Evolutionary conservation across 2,888 invertebrate species (phyloP).

Genomic region (Periphyllus acericola): DNA sequence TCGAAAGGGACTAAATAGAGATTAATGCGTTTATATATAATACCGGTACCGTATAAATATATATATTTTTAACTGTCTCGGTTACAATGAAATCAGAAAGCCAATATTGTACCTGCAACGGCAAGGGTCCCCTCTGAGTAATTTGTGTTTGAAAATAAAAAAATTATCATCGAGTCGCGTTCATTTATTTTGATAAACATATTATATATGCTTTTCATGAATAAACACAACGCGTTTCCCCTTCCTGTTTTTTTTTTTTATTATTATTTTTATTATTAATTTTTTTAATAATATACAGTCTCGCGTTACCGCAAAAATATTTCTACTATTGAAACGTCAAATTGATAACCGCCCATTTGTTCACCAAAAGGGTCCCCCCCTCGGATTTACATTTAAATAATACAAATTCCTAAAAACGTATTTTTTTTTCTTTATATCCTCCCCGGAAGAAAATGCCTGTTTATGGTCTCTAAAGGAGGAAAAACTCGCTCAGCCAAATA

Average conservation of each 20-base stretch:
- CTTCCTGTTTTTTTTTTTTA: neutral
- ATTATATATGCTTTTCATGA: constrained; percentile 31
- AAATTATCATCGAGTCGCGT: constrained; percentile 29
- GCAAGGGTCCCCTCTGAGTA: neutral
- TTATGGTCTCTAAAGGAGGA: constrained; percentile 31
- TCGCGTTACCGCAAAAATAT: constrained; percentile 40
- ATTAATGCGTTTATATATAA: constrained; percentile 40
- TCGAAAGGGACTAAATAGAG: constrained; percentile 60
- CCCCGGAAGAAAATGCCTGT: constrained; percentile 38
- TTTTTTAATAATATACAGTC: constrained; percentile 29
- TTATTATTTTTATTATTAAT: constrained; percentile 29
- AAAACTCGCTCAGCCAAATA: constrained; percentile 39
- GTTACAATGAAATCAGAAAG: constrained; percentile 38
- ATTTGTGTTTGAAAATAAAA: constrained; percentile 47
- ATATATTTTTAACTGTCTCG: constrained; percentile 38
- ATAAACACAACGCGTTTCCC: constrained; percentile 19
- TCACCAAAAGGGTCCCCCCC: neutral
- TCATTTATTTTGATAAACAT: constrained; percentile 57
- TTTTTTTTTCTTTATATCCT: constrained; percentile 7
- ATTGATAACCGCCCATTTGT: constrained; percentile 37
- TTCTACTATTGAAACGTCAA: constrained; percentile 44
- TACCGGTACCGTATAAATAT: constrained; percentile 8
- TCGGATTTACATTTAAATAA: constrained; percentile 53
- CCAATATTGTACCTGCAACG: neutral
- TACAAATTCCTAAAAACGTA: constrained; percentile 33